phyloP scores from a whole-genome alignment of 1,140 invertebrate genomes.

The Limonius californicus region DNA sequence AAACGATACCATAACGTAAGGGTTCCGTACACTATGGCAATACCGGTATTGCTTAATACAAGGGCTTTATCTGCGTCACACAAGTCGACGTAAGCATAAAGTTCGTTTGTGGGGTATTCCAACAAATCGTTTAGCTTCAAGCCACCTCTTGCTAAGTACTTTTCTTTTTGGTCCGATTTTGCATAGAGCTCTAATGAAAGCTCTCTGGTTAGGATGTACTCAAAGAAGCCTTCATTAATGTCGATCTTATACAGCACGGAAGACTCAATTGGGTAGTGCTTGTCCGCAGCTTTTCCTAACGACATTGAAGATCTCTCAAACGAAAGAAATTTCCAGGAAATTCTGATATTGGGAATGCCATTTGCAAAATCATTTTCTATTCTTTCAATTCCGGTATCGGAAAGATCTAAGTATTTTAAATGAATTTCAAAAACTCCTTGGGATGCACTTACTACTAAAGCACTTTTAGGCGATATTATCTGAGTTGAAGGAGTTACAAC shows the following conservation, averaged over 20 bases:
- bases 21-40: neutral
- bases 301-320: neutral
- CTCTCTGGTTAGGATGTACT: neutral
- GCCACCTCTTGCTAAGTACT: constrained; percentile 5
- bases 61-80: neutral
- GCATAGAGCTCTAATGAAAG: neutral
- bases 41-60: neutral
- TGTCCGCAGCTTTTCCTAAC: neutral
- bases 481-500: neutral
- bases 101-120: neutral
- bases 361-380: neutral
- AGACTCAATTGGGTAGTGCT: neutral
- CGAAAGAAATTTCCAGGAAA: neutral
- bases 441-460: no score
- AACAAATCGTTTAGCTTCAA: constrained; percentile 3
- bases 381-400: neutral
- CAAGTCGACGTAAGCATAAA: neutral
- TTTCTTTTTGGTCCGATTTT: neutral
- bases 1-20: constrained; percentile 12
- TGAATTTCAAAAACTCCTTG: constrained; percentile 8
- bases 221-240: neutral
- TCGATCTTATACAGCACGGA: constrained; percentile 2
- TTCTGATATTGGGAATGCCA: neutral
- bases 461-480: neutral
- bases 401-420: neutral